phyloP scores from a whole-genome alignment of 2,888 invertebrate genomes.

The Heliconius hortense region DNA sequence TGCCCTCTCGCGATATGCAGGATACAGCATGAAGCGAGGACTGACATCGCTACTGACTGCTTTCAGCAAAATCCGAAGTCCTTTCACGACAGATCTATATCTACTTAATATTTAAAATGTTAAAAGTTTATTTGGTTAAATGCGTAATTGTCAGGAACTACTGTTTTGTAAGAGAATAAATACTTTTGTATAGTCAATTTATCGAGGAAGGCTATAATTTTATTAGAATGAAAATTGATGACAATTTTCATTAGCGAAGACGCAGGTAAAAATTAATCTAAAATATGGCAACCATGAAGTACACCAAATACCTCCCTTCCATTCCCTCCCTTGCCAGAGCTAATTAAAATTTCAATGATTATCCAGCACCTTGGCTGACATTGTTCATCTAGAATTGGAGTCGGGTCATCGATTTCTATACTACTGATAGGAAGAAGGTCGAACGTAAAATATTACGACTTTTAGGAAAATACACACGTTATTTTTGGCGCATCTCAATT shows the following conservation, averaged over 20 bases:
- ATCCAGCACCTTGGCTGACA: slow-evolving; percentile 18
- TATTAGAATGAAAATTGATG: too few species aligned
- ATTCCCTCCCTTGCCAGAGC: too few species aligned
- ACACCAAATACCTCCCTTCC: not conserved
- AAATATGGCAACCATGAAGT: not conserved
- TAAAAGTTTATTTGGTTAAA: too few species aligned
- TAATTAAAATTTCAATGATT: not conserved
- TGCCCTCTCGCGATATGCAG: not conserved
- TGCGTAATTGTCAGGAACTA: not conserved
- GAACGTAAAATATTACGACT: slow-evolving; percentile 7
- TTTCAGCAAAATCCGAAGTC: not conserved
- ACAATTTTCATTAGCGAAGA: too few species aligned
- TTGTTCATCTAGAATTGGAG: slow-evolving; percentile 11
- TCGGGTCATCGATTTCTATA: slow-evolving; percentile 10
- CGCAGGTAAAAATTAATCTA: too few species aligned
- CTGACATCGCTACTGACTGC: too few species aligned
- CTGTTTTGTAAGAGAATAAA: not conserved
- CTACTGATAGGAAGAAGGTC: slow-evolving; percentile 1
- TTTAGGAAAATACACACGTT: not conserved
- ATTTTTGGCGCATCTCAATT: not conserved
- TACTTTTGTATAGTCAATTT: too few species aligned
- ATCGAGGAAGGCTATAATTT: too few species aligned
- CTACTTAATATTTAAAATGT: not conserved
- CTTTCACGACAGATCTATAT: not conserved
- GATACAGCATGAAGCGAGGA: not conserved